Evolutionary conservation across 2,113 vertebrate species (phyloP).

Genomic region (Leptodactylus fuscus): DNA sequence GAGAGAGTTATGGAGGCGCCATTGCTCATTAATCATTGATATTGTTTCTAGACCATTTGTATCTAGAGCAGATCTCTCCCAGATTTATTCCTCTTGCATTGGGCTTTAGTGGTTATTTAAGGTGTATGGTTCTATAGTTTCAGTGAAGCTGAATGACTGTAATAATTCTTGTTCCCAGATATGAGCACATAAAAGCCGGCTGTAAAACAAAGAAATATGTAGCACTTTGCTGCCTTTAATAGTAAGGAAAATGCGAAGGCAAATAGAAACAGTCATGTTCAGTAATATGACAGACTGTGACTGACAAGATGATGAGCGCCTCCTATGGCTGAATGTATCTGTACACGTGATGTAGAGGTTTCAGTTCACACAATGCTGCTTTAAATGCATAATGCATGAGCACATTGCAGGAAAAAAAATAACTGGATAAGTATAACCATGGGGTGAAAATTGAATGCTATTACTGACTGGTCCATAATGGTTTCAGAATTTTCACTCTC

Average conservation of each 20-base stretch:
- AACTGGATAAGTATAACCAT: background rate
- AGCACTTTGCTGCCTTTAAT: background rate
- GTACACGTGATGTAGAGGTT: background rate
- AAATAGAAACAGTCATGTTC: background rate
- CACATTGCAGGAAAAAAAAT: background rate
- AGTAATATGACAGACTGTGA: background rate
- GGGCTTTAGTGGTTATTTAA: constrained; percentile 9
- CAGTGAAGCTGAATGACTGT: background rate
- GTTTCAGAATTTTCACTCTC: background rate
- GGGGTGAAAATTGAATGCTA: background rate
- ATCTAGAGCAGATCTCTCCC: background rate
- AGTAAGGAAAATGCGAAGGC: background rate
- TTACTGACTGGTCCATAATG: background rate
- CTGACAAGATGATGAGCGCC: background rate
- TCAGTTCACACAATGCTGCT: background rate
- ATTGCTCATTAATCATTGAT: background rate
- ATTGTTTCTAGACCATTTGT: background rate
- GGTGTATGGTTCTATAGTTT: background rate
- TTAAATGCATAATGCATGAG: background rate
- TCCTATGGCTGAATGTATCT: background rate
- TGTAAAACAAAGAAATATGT: constrained; percentile 23
- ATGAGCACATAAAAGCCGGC: constrained; percentile 9
- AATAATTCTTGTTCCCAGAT: constrained; percentile 16
- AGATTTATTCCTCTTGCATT: constrained; percentile 9
- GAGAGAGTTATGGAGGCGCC: background rate